Conservation (phyloP, 2,888 invertebrate genomes). For the Melikaiella ostensackeni region DNA sequence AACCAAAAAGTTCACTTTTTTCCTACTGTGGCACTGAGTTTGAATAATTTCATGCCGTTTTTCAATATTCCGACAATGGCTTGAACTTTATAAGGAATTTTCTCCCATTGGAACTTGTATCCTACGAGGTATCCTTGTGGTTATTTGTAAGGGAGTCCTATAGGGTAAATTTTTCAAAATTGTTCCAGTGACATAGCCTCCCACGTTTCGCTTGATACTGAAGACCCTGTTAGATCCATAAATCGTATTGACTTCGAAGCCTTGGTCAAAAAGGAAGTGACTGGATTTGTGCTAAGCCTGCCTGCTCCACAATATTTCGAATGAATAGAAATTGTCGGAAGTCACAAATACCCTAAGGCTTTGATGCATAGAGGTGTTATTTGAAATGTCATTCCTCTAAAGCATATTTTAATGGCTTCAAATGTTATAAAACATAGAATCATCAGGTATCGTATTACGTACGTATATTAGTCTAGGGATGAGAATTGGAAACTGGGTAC, state of each 20-base stretch:
- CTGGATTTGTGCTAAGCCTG: constrained; percentile 4
- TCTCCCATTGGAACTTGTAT: not conserved
- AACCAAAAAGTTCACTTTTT: too few relatives aligned
- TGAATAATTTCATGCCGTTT: too few relatives aligned
- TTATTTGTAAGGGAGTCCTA: not conserved
- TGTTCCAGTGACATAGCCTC: not conserved
- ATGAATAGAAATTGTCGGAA: constrained; percentile 32
- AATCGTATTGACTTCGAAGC: constrained; percentile 23
- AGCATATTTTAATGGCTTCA: not conserved
- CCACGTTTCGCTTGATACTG: not conserved
- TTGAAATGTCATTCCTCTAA: not conserved
- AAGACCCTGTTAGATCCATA: constrained; percentile 20
- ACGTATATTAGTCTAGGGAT: too few relatives aligned
- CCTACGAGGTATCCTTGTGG: not conserved
- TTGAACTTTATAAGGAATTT: too few relatives aligned
- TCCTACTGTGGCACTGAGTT: too few relatives aligned
- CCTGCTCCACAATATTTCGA: constrained; percentile 3
- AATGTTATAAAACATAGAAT: not conserved
- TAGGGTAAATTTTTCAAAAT: not conserved
- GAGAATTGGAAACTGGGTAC: too few relatives aligned
- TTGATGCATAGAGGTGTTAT: not conserved
- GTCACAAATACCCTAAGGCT: constrained; percentile 23
- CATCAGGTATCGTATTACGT: not conserved
- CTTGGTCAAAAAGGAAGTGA: constrained; percentile 13
- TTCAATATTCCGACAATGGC: too few relatives aligned